phyloP scores from a whole-genome alignment of 35 echinoderm and acorn worm genomes.

The Amphiura filiformis region DNA sequence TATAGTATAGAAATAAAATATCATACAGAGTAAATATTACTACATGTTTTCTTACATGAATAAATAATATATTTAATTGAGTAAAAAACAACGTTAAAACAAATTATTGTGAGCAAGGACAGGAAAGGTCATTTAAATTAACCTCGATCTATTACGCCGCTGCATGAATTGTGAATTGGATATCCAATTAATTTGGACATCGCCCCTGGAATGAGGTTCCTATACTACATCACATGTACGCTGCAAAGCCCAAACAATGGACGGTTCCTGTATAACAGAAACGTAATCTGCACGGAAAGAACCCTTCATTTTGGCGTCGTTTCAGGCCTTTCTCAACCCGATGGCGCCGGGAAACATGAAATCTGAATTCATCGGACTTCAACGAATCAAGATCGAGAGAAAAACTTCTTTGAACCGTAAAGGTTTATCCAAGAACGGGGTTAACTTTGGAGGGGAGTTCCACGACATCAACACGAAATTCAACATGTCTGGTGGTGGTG shows the following conservation, averaged over 20 bases:
- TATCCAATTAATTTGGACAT: not conserved
- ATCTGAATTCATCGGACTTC: conserved; percentile 69
- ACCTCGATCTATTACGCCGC: not conserved
- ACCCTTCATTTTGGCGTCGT: not conserved
- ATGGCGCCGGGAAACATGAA: conserved; percentile 79
- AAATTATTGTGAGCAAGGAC: not conserved
- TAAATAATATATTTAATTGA: not conserved
- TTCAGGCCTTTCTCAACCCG: not conserved
- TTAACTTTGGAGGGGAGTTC: conserved; percentile 13
- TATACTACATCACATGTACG: not conserved
- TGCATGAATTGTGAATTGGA: not conserved
- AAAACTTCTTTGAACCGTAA: conserved; percentile 47
- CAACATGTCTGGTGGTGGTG: conserved; percentile 17
- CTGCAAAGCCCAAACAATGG: not conserved
- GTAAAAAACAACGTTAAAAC: not conserved
- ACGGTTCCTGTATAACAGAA: conserved; percentile 17
- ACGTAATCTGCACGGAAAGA: not conserved
- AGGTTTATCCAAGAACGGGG: conserved; percentile 37
- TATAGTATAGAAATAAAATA: too few species aligned
- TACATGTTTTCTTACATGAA: not conserved
- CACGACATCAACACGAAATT: not conserved
- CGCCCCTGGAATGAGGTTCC: not conserved
- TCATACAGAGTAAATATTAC: not conserved
- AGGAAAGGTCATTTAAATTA: not conserved
- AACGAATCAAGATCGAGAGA: conserved; percentile 52